Evolutionary conservation across 1,140 invertebrate genomes (phyloP), one percentile per base, ranked within the genome.

Genomic region (Drosophila albomicans): DNA sequence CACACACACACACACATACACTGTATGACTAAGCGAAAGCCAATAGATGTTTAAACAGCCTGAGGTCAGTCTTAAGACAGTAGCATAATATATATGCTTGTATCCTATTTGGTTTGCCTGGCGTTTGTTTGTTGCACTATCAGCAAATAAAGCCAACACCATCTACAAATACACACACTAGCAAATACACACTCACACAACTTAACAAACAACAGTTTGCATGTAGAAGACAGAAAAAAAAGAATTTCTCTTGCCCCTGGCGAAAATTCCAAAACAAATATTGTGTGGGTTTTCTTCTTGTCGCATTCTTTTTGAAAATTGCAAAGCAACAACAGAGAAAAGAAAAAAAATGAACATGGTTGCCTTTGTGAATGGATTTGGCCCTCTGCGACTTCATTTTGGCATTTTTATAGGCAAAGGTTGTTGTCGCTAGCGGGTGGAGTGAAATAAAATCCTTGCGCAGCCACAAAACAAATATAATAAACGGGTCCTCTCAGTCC

Each of bases 401-500:
- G 72, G 66, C 66, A 69, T 66, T 63, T 77, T 74, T 73, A 75
- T 75, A 54, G 41, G 57, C 48, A 56, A 69, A 56, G 56, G 54
- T 68, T 68, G 38, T 43, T 56, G 59, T 5, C n/a, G 30, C 43
- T 13, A 5, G 48, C 16, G 13, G 45, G 5, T 30, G 62, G 7
- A n/a, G 13, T 2, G 6, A 32, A 45, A 65, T 63, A 15, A 62
- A 62, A 69, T 54, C 41, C 32, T 58, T 65, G 61, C 51, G 32
- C 58, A 58, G 59, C 57, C 68, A 52, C 67, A 76, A 76, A 66
- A 72, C 54, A 76, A 76, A 76, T 71, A 75, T 70, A 70, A 75
- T 75, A 64, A 75, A 63, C 63, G 49, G 25, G 16, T 52, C 63
- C 63, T 30, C 48, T 46, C 62, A 54, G 62, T 43, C 35, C 49